phyloP scores from a whole-genome alignment of 1,140 invertebrate genomes.

The Papilio polytes region DNA sequence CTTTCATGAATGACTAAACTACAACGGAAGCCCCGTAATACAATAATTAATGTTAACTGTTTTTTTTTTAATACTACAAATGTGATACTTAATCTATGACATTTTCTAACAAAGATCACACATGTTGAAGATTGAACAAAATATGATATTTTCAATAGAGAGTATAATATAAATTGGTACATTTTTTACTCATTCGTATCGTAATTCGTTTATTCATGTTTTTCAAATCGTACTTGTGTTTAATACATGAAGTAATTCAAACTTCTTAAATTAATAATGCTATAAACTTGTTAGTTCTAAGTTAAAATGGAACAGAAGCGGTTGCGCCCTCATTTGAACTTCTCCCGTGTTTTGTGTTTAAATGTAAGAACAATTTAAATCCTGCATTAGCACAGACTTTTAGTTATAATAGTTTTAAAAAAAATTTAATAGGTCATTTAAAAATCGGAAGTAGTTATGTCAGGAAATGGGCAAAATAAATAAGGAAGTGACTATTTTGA shows the following conservation, averaged over 20 bases:
- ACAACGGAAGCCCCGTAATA: not conserved
- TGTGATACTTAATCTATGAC: too few species aligned
- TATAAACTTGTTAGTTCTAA: constrained; percentile 17
- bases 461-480: not conserved
- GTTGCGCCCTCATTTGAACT: not conserved
- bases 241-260: too few species aligned
- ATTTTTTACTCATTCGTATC: too few species aligned
- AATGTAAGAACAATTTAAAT: not conserved
- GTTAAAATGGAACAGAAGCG: not conserved
- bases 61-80: too few species aligned
- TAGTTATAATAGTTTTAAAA: not conserved
- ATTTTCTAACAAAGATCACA: too few species aligned
- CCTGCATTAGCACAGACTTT: not conserved
- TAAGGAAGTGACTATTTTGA: not conserved
- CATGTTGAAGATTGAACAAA: too few species aligned
- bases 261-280: constrained; percentile 2
- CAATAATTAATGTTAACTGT: not conserved
- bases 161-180: too few species aligned
- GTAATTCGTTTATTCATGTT: too few species aligned
- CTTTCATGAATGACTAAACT: not conserved
- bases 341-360: not conserved
- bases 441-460: not conserved
- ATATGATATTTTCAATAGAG: too few species aligned
- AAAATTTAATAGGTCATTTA: not conserved
- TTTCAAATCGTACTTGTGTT: too few species aligned